phyloP scores from a whole-genome alignment of 2,113 vertebrate species.

The Gymnocephalus cernua region DNA sequence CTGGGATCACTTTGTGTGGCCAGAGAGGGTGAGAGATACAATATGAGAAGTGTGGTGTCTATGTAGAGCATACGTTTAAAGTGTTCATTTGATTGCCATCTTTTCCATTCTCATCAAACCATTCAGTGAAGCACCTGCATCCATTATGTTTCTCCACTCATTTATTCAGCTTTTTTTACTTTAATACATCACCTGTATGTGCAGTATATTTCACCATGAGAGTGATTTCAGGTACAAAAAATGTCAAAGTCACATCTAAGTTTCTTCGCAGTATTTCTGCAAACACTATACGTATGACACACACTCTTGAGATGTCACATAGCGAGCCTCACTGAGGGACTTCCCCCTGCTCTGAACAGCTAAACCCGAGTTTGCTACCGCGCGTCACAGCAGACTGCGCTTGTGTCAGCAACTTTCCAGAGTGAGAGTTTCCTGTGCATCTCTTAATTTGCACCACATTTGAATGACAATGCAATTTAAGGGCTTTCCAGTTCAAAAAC shows the following conservation, averaged over 20 bases:
- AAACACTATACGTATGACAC: constrained; percentile 8
- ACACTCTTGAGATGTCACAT: constrained; percentile 8
- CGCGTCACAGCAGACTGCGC: constrained; percentile 37
- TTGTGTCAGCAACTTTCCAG: constrained; percentile 55
- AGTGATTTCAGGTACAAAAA: constrained; percentile 7
- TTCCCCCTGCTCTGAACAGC: constrained; percentile 45
- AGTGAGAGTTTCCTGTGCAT: constrained; percentile 30
- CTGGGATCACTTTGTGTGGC: neutral
- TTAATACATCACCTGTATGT: neutral
- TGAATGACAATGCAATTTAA: constrained; percentile 38
- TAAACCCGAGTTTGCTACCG: constrained; percentile 28
- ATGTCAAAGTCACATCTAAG: constrained; percentile 13
- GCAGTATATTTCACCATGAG: constrained; percentile 1
- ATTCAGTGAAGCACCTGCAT: constrained; percentile 5
- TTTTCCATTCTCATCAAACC: constrained; percentile 20
- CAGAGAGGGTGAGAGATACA: neutral
- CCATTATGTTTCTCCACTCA: neutral
- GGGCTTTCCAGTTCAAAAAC: constrained; percentile 2
- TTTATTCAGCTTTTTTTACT: neutral
- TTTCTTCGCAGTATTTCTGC: constrained; percentile 1
- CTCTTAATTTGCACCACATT: constrained; percentile 27
- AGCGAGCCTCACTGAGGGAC: constrained; percentile 25
- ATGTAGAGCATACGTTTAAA: neutral
- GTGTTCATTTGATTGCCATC: constrained; percentile 24
- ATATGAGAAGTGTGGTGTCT: constrained; percentile 4